phyloP scores from a whole-genome alignment of 1,140 invertebrate species.

The Periplaneta americana region DNA sequence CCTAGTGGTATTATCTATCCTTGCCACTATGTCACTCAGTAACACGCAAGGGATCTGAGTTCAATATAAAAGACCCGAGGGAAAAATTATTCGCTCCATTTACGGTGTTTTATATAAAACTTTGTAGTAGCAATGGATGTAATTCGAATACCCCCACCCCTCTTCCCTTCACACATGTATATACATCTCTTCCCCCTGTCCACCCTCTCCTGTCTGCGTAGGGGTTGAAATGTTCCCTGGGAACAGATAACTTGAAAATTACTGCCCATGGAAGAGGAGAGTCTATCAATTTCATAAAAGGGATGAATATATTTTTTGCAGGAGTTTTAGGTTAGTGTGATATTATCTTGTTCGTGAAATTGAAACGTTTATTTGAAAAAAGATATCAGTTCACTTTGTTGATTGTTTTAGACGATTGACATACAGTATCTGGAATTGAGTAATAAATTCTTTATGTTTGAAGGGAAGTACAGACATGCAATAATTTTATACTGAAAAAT shows the following conservation, averaged over 20 bases:
- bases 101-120: neutral
- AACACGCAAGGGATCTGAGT: neutral
- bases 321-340: neutral
- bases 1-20: neutral
- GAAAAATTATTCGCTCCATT: neutral
- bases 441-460: neutral
- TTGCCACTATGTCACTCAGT: neutral
- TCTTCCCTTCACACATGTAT: neutral
- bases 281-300: neutral
- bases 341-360: neutral
- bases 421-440: neutral
- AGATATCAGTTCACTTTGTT: neutral
- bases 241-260: neutral
- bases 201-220: neutral
- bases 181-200: neutral
- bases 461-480: too few species aligned
- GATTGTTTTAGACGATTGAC: neutral
- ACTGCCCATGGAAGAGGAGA: neutral
- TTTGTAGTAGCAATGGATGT: neutral
- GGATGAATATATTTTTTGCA: neutral
- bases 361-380: neutral
- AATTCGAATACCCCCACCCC: neutral
- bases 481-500: too few species aligned
- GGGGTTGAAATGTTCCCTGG: neutral
- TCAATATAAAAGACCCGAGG: neutral